phyloP scores from a whole-genome alignment of 2,797 vertebrate genomes.

The Naso thynnoides region DNA sequence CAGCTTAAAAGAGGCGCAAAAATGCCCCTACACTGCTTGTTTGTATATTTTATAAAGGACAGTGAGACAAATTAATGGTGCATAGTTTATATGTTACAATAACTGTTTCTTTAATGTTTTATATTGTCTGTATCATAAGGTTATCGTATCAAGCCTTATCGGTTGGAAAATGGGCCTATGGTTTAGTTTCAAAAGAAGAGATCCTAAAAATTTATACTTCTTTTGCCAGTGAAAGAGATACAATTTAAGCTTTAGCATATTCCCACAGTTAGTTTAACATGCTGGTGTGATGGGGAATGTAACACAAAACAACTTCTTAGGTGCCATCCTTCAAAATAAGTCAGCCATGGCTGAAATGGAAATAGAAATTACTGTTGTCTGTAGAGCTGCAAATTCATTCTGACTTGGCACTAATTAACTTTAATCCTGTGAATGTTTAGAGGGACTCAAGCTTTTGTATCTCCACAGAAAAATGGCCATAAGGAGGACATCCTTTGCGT shows the following conservation, averaged over 20 bases:
- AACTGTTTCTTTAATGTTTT: background rate
- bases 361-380: background rate
- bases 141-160: background rate
- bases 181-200: conserved; percentile 6
- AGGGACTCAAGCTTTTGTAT: conserved; percentile 9
- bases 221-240: background rate
- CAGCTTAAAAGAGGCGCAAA: too few species aligned
- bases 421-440: background rate
- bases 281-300: background rate
- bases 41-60: too few species aligned
- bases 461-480: conserved; percentile 74
- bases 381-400: background rate
- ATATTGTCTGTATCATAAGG: background rate
- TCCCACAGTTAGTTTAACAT: background rate
- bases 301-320: background rate
- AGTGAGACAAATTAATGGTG: too few species aligned
- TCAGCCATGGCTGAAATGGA: background rate
- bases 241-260: background rate
- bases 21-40: too few species aligned
- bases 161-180: conserved; percentile 3
- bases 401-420: background rate
- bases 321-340: conserved; percentile 1
- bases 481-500: conserved; percentile 83
- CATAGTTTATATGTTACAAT: too few species aligned
- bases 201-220: background rate